Evolutionary conservation across 64 coral and sea anemone genomes (phyloP).

Genomic region (Actinia equina): DNA sequence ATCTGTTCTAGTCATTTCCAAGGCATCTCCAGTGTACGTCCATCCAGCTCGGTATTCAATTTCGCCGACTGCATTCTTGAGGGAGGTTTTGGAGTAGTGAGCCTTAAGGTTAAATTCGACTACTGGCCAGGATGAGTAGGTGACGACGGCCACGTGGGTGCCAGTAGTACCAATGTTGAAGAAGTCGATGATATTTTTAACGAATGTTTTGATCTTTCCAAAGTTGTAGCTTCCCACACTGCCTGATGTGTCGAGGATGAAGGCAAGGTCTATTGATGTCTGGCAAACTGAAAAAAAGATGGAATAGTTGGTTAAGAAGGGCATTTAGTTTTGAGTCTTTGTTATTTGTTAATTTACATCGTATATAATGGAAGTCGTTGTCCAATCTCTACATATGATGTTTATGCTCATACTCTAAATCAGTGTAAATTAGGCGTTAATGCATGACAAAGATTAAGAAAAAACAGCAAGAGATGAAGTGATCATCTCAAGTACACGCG

Average conservation of each 20-base stretch:
- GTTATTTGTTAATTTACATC: too few relatives aligned
- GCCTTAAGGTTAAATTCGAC: slow-evolving; percentile 64
- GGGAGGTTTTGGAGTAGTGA: slow-evolving; percentile 57
- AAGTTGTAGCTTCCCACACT: slow-evolving; percentile 73
- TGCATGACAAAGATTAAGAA: too few relatives aligned
- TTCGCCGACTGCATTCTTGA: slow-evolving; percentile 58
- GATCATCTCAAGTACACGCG: not conserved
- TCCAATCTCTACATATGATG: too few relatives aligned
- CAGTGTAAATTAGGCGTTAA: too few relatives aligned
- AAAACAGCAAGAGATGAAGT: too few relatives aligned
- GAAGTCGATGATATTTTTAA: slow-evolving; percentile 88
- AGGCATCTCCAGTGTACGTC: slow-evolving; percentile 78
- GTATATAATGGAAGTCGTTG: too few relatives aligned
- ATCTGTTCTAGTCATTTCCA: slow-evolving; percentile 37
- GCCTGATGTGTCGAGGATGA: slow-evolving; percentile 84
- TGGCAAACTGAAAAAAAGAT: slow-evolving; percentile 77
- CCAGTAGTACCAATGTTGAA: slow-evolving; percentile 85
- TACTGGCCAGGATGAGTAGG: slow-evolving; percentile 36
- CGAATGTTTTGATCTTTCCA: slow-evolving; percentile 73
- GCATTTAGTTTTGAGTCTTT: too few relatives aligned
- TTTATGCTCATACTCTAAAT: too few relatives aligned
- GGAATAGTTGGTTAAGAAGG: not conserved
- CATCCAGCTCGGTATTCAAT: slow-evolving; percentile 58
- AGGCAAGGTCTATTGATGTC: slow-evolving; percentile 78
- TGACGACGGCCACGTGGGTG: slow-evolving; percentile 71